These are phyloP conservation scores for Galerucella pusilla DNA, from an alignment of 2,888 invertebrate species.

Conservation along the genomic window DNA sequence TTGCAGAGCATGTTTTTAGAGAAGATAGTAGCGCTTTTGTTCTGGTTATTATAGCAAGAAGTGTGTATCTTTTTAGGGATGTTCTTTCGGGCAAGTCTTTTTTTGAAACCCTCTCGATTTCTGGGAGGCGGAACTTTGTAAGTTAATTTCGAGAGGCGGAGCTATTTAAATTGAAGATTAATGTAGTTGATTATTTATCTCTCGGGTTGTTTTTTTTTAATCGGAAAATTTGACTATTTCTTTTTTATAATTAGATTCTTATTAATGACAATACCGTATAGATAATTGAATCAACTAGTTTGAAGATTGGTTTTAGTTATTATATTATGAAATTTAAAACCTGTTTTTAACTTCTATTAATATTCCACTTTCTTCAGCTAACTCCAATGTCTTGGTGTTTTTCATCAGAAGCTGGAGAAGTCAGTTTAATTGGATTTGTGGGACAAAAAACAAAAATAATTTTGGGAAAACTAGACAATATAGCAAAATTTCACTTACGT, in stretches of 20 bases:
- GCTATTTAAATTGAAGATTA: not conserved
- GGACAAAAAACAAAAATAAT: too few species aligned
- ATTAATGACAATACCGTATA: not conserved
- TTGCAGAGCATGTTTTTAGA: conserved; percentile 58
- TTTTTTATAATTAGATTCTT: not conserved
- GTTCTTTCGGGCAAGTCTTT: conserved; percentile 24
- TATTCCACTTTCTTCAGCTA: too few species aligned
- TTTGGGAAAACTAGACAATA: too few species aligned
- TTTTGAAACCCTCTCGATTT: conserved; percentile 11
- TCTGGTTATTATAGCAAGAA: conserved; percentile 60
- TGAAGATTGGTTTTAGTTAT: too few species aligned
- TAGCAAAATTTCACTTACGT: too few species aligned
- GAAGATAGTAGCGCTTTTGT: conserved; percentile 60
- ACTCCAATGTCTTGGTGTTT: too few species aligned
- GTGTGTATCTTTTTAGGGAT: conserved; percentile 46
- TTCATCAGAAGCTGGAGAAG: too few species aligned
- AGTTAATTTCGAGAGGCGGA: conserved; percentile 13
- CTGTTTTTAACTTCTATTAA: too few species aligned
- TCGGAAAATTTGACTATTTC: too few species aligned
- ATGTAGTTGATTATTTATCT: not conserved
- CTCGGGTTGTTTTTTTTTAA: too few species aligned
- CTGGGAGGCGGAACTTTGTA: conserved; percentile 12
- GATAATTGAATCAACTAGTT: not conserved
- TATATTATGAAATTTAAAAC: too few species aligned
- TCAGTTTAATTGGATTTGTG: too few species aligned